phyloP scores from a whole-genome alignment of 2,888 invertebrate genomes.

The Mactromeris polynyma region DNA sequence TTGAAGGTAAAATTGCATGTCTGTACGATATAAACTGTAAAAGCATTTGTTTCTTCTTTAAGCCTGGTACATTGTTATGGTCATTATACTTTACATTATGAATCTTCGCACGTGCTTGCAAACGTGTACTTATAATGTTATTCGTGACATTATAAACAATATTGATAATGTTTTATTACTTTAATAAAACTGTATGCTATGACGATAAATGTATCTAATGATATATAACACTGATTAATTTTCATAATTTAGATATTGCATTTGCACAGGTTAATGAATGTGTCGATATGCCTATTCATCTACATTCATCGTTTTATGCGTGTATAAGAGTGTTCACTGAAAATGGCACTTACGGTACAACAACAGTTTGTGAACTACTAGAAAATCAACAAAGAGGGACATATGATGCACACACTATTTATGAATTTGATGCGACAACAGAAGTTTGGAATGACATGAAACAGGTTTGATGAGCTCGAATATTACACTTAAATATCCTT shows the following conservation, averaged over 20 bases:
- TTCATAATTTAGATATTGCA: conserved; percentile 5
- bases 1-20: background rate
- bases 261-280: conserved; percentile 44
- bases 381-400: too few species aligned
- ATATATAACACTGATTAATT: too few species aligned
- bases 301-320: conserved; percentile 19
- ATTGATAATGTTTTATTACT: too few species aligned
- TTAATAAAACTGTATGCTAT: too few species aligned
- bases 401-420: conserved; percentile 12
- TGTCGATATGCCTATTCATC: conserved; percentile 41
- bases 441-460: background rate
- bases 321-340: conserved; percentile 42
- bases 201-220: too few species aligned
- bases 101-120: too few species aligned
- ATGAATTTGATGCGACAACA: conserved; percentile 38
- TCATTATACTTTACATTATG: too few species aligned
- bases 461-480: background rate
- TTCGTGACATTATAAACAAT: too few species aligned
- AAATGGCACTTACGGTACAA: background rate
- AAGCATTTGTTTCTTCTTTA: too few species aligned
- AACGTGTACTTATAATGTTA: too few species aligned
- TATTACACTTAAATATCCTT: background rate
- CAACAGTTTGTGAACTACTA: too few species aligned
- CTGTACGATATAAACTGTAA: background rate
- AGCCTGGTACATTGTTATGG: too few species aligned